phyloP scores from a whole-genome alignment of 1,140 invertebrate genomes.

The Mizuhopecten yessoensis region DNA sequence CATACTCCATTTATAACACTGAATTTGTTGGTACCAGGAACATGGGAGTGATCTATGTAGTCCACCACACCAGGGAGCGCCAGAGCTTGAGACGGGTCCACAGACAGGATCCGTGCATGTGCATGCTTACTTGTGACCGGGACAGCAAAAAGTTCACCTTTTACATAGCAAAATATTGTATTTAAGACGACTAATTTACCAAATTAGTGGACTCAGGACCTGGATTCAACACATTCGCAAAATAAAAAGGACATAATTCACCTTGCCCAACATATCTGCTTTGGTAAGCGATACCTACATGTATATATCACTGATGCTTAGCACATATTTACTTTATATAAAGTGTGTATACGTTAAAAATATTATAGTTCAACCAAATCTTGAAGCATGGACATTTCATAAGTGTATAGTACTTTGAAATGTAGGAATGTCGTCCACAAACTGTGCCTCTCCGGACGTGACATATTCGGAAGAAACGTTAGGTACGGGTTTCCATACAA shows the following conservation, averaged over 20 bases:
- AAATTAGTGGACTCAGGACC: too few relatives aligned
- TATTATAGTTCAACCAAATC: too few relatives aligned
- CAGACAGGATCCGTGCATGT: constrained; percentile 88
- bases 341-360: too few relatives aligned
- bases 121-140: constrained; percentile 87
- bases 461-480: constrained; percentile 47
- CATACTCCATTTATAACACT: constrained; percentile 48
- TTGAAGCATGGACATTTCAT: too few relatives aligned
- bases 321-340: too few relatives aligned
- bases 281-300: too few relatives aligned
- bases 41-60: constrained; percentile 74
- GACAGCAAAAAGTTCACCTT: constrained; percentile 54
- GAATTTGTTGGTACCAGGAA: constrained; percentile 67
- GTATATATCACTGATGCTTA: too few relatives aligned
- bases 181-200: too few relatives aligned
- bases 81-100: constrained; percentile 88
- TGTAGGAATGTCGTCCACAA: constrained; percentile 59
- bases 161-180: too few relatives aligned
- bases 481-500: constrained; percentile 57
- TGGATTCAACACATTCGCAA: too few relatives aligned
- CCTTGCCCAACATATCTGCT: too few relatives aligned
- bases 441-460: constrained; percentile 60
- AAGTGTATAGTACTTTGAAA: constrained; percentile 49
- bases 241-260: too few relatives aligned
- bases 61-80: constrained; percentile 86